Evolutionary conservation across 2,888 invertebrate genomes (phyloP).

Genomic region (Odontocolon sp.): DNA sequence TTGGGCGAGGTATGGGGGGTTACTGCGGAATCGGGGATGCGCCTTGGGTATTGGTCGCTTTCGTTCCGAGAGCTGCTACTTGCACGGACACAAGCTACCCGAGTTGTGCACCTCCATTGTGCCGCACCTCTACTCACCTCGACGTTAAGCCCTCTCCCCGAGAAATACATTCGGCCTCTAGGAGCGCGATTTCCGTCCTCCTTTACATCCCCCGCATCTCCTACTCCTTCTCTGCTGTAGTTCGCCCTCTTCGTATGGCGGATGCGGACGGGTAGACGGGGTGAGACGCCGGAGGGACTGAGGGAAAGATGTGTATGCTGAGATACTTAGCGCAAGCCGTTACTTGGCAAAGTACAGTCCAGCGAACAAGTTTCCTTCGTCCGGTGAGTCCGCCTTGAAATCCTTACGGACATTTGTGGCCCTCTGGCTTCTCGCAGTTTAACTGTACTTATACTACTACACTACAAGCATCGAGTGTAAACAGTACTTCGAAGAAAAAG

Average conservation of each 20-base stretch:
- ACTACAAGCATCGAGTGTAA: slow-evolving; percentile 27
- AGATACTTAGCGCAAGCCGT: slow-evolving; percentile 69
- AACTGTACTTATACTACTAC: slow-evolving; percentile 12
- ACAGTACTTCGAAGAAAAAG: slow-evolving; percentile 35
- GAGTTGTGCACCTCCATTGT: slow-evolving; percentile 52
- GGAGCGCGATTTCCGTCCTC: slow-evolving; percentile 60
- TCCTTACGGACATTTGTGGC: slow-evolving; percentile 42
- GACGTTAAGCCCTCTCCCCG: slow-evolving; percentile 64
- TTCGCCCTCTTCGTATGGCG: background rate
- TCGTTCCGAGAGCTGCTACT: background rate
- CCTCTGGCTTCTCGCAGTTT: slow-evolving; percentile 6
- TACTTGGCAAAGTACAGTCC: slow-evolving; percentile 65
- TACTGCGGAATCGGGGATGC: background rate
- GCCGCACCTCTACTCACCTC: slow-evolving; percentile 60
- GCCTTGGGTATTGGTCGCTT: background rate
- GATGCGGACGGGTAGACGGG: slow-evolving; percentile 44
- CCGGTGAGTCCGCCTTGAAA: slow-evolving; percentile 18
- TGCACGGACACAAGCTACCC: background rate
- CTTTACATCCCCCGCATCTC: background rate
- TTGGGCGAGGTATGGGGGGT: no score
- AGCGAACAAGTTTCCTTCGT: slow-evolving; percentile 53
- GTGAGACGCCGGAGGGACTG: background rate
- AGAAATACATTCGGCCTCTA: slow-evolving; percentile 63
- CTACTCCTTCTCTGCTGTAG: no score
- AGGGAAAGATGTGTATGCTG: slow-evolving; percentile 64